These are phyloP conservation scores for Acromyrmex echinatior DNA, from an alignment of 1,140 invertebrate species.

Conservation along the genomic window DNA sequence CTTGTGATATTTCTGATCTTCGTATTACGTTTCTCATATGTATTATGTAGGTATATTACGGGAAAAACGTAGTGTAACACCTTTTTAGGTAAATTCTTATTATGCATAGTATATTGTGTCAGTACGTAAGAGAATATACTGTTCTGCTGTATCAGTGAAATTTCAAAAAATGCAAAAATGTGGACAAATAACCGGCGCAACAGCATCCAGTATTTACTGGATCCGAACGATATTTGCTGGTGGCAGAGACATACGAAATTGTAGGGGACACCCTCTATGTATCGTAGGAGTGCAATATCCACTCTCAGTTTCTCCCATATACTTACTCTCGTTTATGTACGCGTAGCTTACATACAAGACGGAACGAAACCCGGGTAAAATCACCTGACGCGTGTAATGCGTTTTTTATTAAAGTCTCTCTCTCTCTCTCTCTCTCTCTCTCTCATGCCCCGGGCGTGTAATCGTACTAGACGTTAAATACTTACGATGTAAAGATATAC, in stretches of 20 bases:
- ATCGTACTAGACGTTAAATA: conserved; percentile 16
- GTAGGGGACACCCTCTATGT: conserved; percentile 73
- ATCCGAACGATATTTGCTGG: conserved; percentile 71
- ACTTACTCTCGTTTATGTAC: conserved; percentile 68
- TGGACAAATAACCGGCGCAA: conserved; percentile 65
- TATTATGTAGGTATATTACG: neutral
- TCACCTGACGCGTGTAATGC: conserved; percentile 83
- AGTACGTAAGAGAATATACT: neutral
- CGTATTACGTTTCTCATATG: neutral
- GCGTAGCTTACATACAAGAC: conserved; percentile 76
- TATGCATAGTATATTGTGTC: neutral
- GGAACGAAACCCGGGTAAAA: conserved; percentile 79
- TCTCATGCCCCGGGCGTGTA: conserved; percentile 35
- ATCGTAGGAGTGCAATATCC: conserved; percentile 73
- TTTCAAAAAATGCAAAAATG: conserved; percentile 52
- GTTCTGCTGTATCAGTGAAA: neutral
- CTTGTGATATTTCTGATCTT: neutral
- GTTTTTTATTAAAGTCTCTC: conserved; percentile 82
- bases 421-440: neutral
- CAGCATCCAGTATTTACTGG: conserved; percentile 71
- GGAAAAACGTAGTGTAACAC: neutral
- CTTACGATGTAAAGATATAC: neutral
- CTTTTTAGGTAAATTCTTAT: conserved; percentile 7
- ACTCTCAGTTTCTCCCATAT: conserved; percentile 51
- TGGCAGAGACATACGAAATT: conserved; percentile 70